Percentiles rank a stretch among this genome's conserved stretches.
These are phyloP conservation scores for Gobius niger DNA, from an alignment of 2,113 vertebrate species.

Conservation along the genomic window DNA sequence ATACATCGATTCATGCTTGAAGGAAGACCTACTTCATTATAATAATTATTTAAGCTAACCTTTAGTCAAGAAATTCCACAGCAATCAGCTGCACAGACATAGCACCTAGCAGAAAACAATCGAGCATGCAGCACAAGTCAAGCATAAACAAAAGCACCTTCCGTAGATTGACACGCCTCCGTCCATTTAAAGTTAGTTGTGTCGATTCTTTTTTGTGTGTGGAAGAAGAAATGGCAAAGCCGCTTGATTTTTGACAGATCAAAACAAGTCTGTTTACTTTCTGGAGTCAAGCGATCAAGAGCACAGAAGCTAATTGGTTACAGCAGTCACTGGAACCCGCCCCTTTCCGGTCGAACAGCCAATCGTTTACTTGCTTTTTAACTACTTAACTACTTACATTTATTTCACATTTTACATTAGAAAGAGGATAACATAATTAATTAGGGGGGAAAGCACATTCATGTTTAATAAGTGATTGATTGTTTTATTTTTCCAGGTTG, in stretches of 20 bases:
- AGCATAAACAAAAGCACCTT: neutral
- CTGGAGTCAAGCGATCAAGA: conserved; percentile 18
- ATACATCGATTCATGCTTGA: neutral
- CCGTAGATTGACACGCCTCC: neutral
- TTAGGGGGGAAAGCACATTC: too few species aligned
- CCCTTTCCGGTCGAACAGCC: conserved; percentile 7
- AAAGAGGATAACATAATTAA: too few species aligned
- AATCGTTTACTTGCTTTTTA: conserved; percentile 17
- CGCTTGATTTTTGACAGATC: conserved; percentile 36
- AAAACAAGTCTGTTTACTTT: conserved; percentile 64
- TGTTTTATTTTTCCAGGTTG: too few species aligned
- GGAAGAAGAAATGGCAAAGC: rapidly evolving
- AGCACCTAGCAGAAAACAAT: neutral
- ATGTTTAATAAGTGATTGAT: too few species aligned
- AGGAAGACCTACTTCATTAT: neutral
- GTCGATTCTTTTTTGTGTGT: neutral
- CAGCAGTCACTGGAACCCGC: conserved; percentile 3
- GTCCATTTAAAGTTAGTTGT: neutral
- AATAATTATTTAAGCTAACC: conserved; percentile 1
- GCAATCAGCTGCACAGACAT: conserved; percentile 11
- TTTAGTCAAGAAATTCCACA: neutral
- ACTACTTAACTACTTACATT: too few species aligned
- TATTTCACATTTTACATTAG: neutral
- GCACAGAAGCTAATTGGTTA: conserved; percentile 33
- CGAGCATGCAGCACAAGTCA: neutral